Conservation (phyloP, 2,113 vertebrate species). For the Labrus mixtus region DNA sequence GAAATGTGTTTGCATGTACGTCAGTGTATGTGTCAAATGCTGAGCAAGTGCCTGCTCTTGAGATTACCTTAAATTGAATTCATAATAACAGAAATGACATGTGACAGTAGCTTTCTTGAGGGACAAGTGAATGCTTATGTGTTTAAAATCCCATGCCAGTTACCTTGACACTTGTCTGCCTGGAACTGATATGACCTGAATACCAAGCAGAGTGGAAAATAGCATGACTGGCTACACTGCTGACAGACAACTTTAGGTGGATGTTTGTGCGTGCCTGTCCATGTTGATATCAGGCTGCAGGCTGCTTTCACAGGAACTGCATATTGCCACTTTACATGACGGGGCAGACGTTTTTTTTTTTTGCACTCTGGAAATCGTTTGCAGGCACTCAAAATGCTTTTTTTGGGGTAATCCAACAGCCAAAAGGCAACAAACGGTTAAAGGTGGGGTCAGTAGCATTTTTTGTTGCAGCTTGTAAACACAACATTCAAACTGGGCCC, state of each 20-base stretch:
- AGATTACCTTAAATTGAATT: not conserved
- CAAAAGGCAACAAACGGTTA: no score
- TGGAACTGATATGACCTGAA: slow-evolving; percentile 68
- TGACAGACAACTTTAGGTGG: slow-evolving; percentile 48
- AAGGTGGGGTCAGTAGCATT: no score
- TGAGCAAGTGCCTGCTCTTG: not conserved
- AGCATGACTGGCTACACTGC: slow-evolving; percentile 41
- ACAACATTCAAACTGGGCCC: no score
- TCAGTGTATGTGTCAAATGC: not conserved
- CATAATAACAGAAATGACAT: slow-evolving; percentile 10
- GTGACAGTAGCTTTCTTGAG: slow-evolving; percentile 48
- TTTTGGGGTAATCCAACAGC: no score
- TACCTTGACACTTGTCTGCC: slow-evolving; percentile 58
- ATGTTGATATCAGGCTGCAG: not conserved
- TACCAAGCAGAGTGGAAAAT: slow-evolving; percentile 68
- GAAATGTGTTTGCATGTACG: not conserved
- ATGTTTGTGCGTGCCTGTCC: not conserved
- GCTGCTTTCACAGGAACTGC: no score
- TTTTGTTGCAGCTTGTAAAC: no score
- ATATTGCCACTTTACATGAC: no score
- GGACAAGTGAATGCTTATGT: slow-evolving; percentile 51
- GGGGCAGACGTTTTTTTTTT: no score
- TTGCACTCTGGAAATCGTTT: no score
- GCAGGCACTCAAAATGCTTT: no score
- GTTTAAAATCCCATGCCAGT: slow-evolving; percentile 50